Base-by-base conservation (phyloP, 2,888 invertebrate genomes). In the Lasiommata megera region DNA sequence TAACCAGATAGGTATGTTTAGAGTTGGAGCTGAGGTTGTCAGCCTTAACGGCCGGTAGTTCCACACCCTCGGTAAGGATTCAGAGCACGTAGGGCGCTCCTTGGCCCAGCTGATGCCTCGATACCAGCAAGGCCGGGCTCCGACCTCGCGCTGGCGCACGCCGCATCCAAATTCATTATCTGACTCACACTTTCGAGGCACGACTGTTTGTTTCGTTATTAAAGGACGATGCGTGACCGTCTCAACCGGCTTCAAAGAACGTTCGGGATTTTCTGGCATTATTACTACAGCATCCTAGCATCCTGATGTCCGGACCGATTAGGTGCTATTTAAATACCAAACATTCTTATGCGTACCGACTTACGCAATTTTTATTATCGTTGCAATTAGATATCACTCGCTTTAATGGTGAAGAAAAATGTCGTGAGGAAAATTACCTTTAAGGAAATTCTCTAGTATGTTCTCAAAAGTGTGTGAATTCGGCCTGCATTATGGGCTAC, bases 121-220 rank as follows among this genome's bases (percentile, higher is more conserved):
- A 70, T 71, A 72, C 59, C 66, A 71, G 73, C 84, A 82, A 86
- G 87, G 88, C 75, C 79, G 73, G 71, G 58, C 64, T 65, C 61
- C 72, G 81, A 77, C 88, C 88, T 88, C 82, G 83, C 71, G 71
- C 56, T 50, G 43, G 60, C 65, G 67, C 59, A 57, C 51, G 29
- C 36, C 64, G 67, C 68, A 69, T 69, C 69, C 69, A 65, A 69
- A 69, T 64, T 64, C 57, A 57, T 34, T 46, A 54, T 46, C 46
- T 54, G 57, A 58, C 29, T 58, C 60, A 57, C 51, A 41, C 23
- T 51, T 52, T 41, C 52, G 41, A 52, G 31, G 29, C 52, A 52
- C 52, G 52, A 52, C 1, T 11, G 23, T 11, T 29, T 11, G 23
- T 11, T 29, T 46, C 12, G 46, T 46, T 18, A 7, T 41, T 50